phyloP scores from a whole-genome alignment of 2,888 invertebrate genomes.

The Agriopis marginaria region DNA sequence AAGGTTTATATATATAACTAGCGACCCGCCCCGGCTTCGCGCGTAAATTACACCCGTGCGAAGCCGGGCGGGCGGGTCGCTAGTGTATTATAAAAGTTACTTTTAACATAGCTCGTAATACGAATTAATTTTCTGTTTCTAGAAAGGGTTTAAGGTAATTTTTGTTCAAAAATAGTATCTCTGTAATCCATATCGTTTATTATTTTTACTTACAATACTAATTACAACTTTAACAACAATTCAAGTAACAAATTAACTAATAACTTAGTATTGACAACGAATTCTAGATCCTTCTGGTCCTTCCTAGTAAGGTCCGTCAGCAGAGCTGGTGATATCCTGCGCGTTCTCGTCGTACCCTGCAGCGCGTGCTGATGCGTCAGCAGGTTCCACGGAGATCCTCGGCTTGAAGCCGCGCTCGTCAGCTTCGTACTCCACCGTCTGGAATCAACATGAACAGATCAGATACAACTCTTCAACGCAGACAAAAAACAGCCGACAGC shows the following conservation, averaged over 20 bases:
- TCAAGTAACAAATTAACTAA: background rate
- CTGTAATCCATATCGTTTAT: background rate
- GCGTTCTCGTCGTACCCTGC: constrained; percentile 73
- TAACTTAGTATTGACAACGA: background rate
- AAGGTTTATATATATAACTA: too few relatives aligned
- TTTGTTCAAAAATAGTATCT: background rate
- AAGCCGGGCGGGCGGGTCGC: too few relatives aligned
- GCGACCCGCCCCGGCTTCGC: too few relatives aligned
- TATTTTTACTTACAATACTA: constrained; percentile 2
- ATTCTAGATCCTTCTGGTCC: background rate
- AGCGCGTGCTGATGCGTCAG: constrained; percentile 47
- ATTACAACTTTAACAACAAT: constrained; percentile 3
- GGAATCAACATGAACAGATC: constrained; percentile 35
- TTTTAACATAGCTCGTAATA: too few relatives aligned
- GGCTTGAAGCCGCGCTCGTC: constrained; percentile 90
- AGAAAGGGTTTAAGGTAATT: background rate
- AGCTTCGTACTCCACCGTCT: constrained; percentile 90
- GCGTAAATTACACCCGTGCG: too few relatives aligned
- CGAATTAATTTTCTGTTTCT: too few relatives aligned
- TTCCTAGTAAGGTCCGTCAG: constrained; percentile 65
- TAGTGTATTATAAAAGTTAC: too few relatives aligned
- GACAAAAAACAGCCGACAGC: background rate
- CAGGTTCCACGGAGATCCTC: constrained; percentile 84
- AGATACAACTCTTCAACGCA: background rate
- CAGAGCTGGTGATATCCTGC: constrained; percentile 60